phyloP scores from a whole-genome alignment of 1,140 invertebrate genomes.

The Ceratitis capitata region DNA sequence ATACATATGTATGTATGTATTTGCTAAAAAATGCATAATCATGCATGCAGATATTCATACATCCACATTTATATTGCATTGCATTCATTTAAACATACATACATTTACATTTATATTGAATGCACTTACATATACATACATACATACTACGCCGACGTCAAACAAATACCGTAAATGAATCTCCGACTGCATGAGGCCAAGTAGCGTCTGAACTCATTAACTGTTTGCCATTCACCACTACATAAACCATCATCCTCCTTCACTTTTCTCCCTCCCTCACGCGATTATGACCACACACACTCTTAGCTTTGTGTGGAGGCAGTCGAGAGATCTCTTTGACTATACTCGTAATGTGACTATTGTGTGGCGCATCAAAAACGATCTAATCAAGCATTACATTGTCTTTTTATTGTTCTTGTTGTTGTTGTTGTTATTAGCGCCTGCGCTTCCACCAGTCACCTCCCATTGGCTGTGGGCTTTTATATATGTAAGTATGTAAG shows the following conservation, averaged over 20 bases:
- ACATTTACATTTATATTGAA: too few relatives aligned
- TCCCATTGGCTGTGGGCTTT: not conserved
- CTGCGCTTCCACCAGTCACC: conserved; percentile 8
- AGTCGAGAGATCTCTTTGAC: not conserved
- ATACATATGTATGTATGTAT: not conserved
- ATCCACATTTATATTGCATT: too few relatives aligned
- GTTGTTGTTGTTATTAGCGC: conserved; percentile 1
- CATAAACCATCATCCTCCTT: not conserved
- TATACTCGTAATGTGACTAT: not conserved
- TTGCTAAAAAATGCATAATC: too few relatives aligned
- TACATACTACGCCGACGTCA: not conserved
- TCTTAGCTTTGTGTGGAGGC: not conserved
- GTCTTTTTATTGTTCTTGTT: too few relatives aligned
- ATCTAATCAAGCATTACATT: conserved; percentile 33
- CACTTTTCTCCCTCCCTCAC: not conserved
- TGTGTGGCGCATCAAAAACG: not conserved
- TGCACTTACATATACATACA: too few relatives aligned
- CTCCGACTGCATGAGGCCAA: not conserved
- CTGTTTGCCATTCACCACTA: not conserved
- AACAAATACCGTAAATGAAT: conserved; percentile 14
- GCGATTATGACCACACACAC: not conserved
- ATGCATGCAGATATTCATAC: not conserved
- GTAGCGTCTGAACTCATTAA: not conserved
- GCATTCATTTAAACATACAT: too few relatives aligned
- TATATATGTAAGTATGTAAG: too few relatives aligned